These are phyloP conservation scores for Picus viridis DNA, from an alignment of 2,797 vertebrate genomes.

Conservation along the genomic window DNA sequence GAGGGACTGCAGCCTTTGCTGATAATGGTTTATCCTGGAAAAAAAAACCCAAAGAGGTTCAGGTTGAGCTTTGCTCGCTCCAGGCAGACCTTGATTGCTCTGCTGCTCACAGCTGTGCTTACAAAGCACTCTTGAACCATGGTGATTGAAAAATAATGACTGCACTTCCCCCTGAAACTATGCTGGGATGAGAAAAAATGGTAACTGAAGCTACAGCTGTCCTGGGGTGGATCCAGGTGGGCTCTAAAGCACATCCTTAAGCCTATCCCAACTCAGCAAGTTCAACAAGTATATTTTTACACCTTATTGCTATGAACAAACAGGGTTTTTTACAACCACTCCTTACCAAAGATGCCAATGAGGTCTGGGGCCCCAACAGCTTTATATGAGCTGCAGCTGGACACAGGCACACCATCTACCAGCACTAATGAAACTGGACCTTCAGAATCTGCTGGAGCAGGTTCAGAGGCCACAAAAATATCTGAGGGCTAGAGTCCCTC, in stretches of 20 bases:
- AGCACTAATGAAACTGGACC: neutral
- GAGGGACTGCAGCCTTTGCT: constrained; percentile 90
- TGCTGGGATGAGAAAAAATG: neutral
- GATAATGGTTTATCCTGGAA: constrained; percentile 93
- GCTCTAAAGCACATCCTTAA: neutral
- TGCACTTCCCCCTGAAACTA: neutral
- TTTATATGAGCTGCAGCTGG: neutral
- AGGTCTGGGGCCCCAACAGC: neutral
- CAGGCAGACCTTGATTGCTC: neutral
- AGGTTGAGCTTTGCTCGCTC: neutral
- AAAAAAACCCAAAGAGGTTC: neutral
- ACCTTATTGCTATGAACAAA: neutral
- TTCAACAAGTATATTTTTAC: constrained; percentile 24
- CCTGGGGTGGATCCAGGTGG: neutral
- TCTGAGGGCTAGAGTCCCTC: too few relatives aligned
- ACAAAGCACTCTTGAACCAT: neutral
- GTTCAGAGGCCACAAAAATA: too few relatives aligned
- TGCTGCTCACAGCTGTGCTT: constrained; percentile 29
- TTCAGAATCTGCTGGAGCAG: neutral
- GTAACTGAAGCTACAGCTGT: constrained; percentile 19
- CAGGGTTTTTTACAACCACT: neutral
- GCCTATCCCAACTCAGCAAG: neutral
- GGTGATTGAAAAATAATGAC: constrained; percentile 8
- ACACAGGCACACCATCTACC: neutral
- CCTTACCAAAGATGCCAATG: neutral